A percentile compares a stretch with the other conserved stretches of the same genome.
Evolutionary conservation across 2,888 invertebrate species (phyloP).

Genomic region (Deroplatys truncata): DNA sequence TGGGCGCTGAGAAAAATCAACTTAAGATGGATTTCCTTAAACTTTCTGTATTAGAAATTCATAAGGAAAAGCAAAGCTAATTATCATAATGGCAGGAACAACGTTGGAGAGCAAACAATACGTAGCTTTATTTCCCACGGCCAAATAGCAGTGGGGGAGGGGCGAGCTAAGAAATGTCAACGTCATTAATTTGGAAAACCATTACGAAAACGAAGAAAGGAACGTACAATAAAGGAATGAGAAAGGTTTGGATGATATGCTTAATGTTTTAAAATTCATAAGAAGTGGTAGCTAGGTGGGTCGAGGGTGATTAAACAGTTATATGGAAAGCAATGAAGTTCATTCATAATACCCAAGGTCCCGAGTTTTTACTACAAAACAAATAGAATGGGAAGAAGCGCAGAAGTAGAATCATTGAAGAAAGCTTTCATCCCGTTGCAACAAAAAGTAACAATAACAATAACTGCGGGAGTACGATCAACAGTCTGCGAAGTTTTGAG

Average conservation of each 20-base stretch:
- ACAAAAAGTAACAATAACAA: neutral
- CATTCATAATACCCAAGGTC: neutral
- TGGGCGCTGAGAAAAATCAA: neutral
- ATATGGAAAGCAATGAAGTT: neutral
- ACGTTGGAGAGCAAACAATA: neutral
- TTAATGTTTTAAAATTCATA: neutral
- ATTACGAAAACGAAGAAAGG: neutral
- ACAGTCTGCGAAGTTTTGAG: neutral
- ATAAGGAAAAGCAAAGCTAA: neutral
- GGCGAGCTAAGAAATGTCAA: neutral
- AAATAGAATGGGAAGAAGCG: neutral
- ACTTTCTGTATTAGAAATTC: neutral
- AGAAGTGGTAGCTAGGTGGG: neutral
- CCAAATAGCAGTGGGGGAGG: too few relatives aligned
- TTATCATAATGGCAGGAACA: neutral
- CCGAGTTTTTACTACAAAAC: neutral
- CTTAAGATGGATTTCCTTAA: neutral
- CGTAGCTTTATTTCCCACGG: neutral
- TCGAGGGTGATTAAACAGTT: neutral
- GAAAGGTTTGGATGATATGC: neutral
- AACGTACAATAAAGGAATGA: neutral
- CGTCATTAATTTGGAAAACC: neutral
- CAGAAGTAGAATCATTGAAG: neutral
- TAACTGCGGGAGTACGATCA: neutral
- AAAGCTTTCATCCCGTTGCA: neutral